phyloP scores from a whole-genome alignment of 2,888 invertebrate species.

The Leptopilina myrica region DNA sequence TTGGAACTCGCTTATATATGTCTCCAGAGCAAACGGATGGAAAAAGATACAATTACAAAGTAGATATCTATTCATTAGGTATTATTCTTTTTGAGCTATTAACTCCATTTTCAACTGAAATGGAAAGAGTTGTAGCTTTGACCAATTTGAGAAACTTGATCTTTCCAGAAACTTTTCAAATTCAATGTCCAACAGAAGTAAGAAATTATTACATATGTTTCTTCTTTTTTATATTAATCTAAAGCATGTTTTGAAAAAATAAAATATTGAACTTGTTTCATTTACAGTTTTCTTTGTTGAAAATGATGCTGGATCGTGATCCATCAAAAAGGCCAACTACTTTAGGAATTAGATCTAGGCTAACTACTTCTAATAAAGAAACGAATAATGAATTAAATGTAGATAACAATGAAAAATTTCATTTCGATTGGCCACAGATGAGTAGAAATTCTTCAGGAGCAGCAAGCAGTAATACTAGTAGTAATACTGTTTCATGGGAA shows the following conservation, averaged over 20 bases:
- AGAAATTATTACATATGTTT: conserved; percentile 50
- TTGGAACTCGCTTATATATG: conserved; percentile 97
- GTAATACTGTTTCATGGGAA: conserved; percentile 59
- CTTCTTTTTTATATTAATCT: neutral
- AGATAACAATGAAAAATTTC: conserved; percentile 75
- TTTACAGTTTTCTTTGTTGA: conserved; percentile 83
- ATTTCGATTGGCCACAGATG: conserved; percentile 78
- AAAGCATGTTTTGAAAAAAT: neutral
- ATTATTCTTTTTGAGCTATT: conserved; percentile 95
- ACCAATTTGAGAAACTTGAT: conserved; percentile 81
- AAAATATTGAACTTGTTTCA: conserved; percentile 33
- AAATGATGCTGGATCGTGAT: conserved; percentile 86
- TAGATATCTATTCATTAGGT: conserved; percentile 96
- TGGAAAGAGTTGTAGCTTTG: conserved; percentile 88
- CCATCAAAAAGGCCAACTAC: conserved; percentile 88
- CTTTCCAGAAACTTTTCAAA: conserved; percentile 84
- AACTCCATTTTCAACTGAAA: conserved; percentile 92
- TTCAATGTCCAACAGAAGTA: conserved; percentile 85
- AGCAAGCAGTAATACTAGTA: conserved; percentile 61
- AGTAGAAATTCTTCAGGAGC: conserved; percentile 69
- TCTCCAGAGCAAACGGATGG: conserved; percentile 94
- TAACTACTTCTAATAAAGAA: conserved; percentile 77
- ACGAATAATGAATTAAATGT: conserved; percentile 71
- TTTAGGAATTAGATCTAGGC: conserved; percentile 82
- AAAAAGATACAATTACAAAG: conserved; percentile 90